Evolutionary conservation across 2,113 vertebrate species (phyloP), one percentile per base, ranked within the genome.

Genomic region (Merops nubicus): DNA sequence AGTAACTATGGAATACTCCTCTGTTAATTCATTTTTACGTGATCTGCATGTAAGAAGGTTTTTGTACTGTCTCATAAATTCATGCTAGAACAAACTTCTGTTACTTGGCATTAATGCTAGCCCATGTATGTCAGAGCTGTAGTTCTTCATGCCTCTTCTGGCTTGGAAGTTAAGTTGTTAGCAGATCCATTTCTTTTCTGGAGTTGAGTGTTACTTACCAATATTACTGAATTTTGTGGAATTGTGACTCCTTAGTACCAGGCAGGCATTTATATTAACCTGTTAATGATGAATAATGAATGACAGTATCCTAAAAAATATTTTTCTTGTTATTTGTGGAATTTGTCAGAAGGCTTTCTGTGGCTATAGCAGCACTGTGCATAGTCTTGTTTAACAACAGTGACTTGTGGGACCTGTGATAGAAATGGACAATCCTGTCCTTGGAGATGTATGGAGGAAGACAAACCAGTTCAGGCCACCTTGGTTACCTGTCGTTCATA

Each of bases 61-160:
- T 77, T 80, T 63, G 29, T 75, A 43, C 65, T 85, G 77, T 81
- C 56, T 85, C 28, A 26, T 47, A 45, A 75, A 68, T 89, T 85
- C 51, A 31, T 25, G 33, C 4, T 67, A 53, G 62, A 93, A 51
- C 91, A 70, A 38, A 34, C 85, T 59, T 47, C 23, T 62, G 22
- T 54, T 87, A 62, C 54, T 75, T 86, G 63, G 45, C 10, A 5
- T 53, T 60, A 48, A 28, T 69, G 21, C 29, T 81, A 43, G 60
- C 82, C 43, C 12, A 0, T 56, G 12, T 23, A 34, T 67, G 54
- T 69, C 60, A 47, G 51, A 50, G 38, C 53, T 76, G 2, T 13
- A 75, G 72, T 15, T 45, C 80, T 40, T 62, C 47, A 19, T 78
- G 84, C 13, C 13, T 64, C 12, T 77, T 29, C 29, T 89, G 60